Evolutionary conservation across 1,140 invertebrate genomes (phyloP).

Genomic region (Pinna nobilis): DNA sequence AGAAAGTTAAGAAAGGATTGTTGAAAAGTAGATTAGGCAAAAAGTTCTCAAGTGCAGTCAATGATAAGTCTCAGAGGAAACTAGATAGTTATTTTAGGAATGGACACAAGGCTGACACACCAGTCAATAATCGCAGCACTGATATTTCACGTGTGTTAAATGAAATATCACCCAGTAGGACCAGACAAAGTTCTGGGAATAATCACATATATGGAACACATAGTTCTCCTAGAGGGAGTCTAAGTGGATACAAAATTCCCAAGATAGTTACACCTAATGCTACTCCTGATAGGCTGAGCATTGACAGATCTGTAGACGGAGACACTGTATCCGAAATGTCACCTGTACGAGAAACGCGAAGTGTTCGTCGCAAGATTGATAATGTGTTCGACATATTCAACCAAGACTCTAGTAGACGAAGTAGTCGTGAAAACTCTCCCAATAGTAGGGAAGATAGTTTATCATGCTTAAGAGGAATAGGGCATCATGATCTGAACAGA

Average conservation of each 20-base stretch:
- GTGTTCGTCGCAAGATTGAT: slow-evolving; percentile 34
- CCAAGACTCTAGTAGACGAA: slow-evolving; percentile 31
- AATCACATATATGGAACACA: slow-evolving; percentile 42
- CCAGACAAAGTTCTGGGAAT: slow-evolving; percentile 42
- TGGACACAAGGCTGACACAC: slow-evolving; percentile 17
- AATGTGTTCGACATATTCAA: slow-evolving; percentile 36
- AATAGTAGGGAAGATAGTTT: slow-evolving; percentile 42
- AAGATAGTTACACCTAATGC: slow-evolving; percentile 6
- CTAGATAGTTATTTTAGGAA: slow-evolving; percentile 21
- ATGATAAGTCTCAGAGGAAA: slow-evolving; percentile 33
- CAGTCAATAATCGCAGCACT: slow-evolving; percentile 34
- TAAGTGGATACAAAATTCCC: slow-evolving; percentile 28
- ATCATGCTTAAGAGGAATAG: slow-evolving; percentile 34
- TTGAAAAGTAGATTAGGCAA: slow-evolving; percentile 15
- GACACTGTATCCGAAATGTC: not conserved
- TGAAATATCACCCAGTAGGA: slow-evolving; percentile 56
- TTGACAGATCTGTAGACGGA: too few relatives aligned
- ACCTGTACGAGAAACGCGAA: slow-evolving; percentile 28
- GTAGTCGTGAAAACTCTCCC: slow-evolving; percentile 49
- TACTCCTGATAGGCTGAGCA: not conserved
- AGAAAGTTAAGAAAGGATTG: slow-evolving; percentile 49
- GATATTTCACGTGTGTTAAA: slow-evolving; percentile 54
- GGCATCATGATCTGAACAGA: slow-evolving; percentile 11
- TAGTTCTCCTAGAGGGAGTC: slow-evolving; percentile 36
- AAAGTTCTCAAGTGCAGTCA: not conserved